phyloP scores from a whole-genome alignment of 2,113 vertebrate genomes.

The Grammomys dolichurus region DNA sequence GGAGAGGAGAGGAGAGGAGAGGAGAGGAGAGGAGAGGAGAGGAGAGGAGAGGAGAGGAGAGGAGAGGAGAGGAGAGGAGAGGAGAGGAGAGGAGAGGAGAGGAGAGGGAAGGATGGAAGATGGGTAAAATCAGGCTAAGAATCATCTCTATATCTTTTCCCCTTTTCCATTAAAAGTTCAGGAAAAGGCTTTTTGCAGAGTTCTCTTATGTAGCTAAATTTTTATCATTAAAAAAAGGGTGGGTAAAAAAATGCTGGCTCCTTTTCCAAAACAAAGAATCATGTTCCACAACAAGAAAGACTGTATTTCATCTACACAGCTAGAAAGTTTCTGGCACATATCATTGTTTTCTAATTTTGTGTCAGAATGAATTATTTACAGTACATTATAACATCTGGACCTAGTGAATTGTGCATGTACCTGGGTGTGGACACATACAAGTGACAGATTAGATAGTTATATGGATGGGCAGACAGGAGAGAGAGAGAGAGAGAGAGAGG shows the following conservation, averaged over 20 bases:
- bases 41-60: accelerated
- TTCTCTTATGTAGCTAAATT: neutral
- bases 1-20: no score
- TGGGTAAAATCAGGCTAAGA: neutral
- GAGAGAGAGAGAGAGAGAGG: no score
- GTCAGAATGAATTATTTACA: neutral
- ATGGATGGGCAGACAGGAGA: no score
- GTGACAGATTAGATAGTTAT: neutral
- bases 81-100: no score
- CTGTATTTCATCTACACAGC: neutral
- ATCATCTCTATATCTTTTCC: neutral
- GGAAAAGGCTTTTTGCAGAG: no score
- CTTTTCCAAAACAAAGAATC: neutral
- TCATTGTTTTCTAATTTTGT: neutral
- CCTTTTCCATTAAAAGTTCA: neutral
- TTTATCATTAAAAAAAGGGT: neutral
- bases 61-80: neutral
- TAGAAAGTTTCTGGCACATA: neutral
- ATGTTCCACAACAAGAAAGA: neutral
- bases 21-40: neutral
- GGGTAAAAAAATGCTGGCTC: neutral
- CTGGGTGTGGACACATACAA: no score
- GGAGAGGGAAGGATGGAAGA: neutral
- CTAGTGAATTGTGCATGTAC: neutral
- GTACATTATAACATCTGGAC: neutral